phyloP scores from a whole-genome alignment of 2,888 invertebrate species.

The Plebejus anna region DNA sequence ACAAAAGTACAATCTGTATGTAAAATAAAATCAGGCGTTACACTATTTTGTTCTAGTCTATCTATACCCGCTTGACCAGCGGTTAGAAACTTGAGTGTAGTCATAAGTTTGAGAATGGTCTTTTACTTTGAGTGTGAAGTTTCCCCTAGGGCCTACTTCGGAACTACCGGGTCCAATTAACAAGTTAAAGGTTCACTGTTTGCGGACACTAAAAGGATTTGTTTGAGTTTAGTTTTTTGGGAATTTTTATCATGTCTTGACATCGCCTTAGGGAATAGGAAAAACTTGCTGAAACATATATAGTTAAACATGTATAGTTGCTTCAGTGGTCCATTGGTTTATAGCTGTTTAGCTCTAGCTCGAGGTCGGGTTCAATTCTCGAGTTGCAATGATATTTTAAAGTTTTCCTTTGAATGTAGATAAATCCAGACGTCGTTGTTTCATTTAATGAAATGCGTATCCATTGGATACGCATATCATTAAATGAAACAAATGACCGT shows the following conservation, averaged over 20 bases:
- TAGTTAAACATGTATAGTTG: neutral
- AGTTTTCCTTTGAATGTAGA: too few relatives aligned
- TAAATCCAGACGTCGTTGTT: too few relatives aligned
- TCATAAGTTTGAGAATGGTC: neutral
- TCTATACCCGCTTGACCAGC: neutral
- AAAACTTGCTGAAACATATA: neutral
- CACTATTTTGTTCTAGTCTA: neutral
- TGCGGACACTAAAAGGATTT: slow-evolving; percentile 27
- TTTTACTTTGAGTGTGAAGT: slow-evolving; percentile 1
- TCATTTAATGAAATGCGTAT: too few relatives aligned
- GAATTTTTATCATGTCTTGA: neutral
- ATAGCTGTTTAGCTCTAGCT: neutral
- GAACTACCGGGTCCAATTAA: slow-evolving; percentile 10
- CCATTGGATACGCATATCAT: too few relatives aligned
- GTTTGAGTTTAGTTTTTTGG: slow-evolving; percentile 2
- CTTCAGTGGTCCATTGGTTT: neutral
- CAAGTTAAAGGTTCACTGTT: slow-evolving; percentile 14
- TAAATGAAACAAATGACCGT: too few relatives aligned
- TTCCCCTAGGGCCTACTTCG: neutral
- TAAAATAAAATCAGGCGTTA: neutral
- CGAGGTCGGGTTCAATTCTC: too few relatives aligned
- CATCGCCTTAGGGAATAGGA: neutral
- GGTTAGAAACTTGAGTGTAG: neutral
- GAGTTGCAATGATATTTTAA: too few relatives aligned
- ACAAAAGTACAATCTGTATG: neutral